These are phyloP conservation scores for Synanthedon andrenaeformis DNA, from an alignment of 2,888 invertebrate genomes.

Conservation along the genomic window DNA sequence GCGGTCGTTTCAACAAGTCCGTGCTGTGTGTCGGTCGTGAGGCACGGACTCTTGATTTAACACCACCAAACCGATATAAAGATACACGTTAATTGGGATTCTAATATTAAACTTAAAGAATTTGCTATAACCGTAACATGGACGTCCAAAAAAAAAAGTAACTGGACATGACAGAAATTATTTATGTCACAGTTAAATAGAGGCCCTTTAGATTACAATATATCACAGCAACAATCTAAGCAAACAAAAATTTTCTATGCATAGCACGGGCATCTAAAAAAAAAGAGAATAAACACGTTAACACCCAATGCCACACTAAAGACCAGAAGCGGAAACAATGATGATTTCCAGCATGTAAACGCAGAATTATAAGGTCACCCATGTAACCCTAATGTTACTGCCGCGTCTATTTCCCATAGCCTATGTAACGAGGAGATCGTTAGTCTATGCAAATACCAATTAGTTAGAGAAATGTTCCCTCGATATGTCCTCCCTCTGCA, in stretches of 20 bases:
- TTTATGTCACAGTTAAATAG: too few relatives aligned
- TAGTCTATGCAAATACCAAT: conserved; percentile 47
- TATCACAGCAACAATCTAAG: too few relatives aligned
- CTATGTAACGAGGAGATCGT: conserved; percentile 5
- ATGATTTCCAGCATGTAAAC: too few relatives aligned
- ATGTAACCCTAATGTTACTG: conserved; percentile 17
- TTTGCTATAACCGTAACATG: too few relatives aligned
- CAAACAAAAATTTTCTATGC: too few relatives aligned
- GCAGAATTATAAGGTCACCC: conserved; percentile 18
- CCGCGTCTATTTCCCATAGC: conserved; percentile 16
- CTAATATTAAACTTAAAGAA: not conserved
- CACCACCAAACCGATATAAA: conserved; percentile 7
- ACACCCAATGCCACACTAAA: too few relatives aligned
- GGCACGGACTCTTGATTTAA: conserved; percentile 9
- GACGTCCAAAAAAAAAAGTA: too few relatives aligned
- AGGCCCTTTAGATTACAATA: too few relatives aligned
- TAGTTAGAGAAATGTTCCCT: conserved; percentile 36
- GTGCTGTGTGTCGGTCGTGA: conserved; percentile 6
- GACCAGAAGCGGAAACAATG: too few relatives aligned
- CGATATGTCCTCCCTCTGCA: conserved; percentile 7
- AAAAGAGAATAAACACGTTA: too few relatives aligned
- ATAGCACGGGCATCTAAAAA: too few relatives aligned
- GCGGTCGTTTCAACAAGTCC: not conserved
- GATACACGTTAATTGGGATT: conserved; percentile 9
- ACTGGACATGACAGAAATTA: too few relatives aligned